phyloP scores from a whole-genome alignment of 2,113 vertebrate species.

The Phocoena sinus region DNA sequence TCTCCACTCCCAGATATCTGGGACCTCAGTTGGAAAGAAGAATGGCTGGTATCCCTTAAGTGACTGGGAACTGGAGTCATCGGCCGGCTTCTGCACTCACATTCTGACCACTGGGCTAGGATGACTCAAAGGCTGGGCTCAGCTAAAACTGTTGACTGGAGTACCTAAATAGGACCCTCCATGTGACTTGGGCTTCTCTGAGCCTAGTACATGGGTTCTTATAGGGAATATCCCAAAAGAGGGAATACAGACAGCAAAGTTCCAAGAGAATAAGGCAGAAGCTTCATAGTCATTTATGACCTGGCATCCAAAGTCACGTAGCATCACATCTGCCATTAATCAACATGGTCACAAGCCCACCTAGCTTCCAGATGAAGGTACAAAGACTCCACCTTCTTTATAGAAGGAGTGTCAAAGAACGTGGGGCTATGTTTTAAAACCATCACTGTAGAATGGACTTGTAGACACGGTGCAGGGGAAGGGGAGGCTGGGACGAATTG shows the following conservation, averaged over 20 bases:
- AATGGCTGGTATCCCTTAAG: neutral
- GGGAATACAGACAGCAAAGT: neutral
- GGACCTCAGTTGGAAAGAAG: neutral
- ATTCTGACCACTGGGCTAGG: neutral
- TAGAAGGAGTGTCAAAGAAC: neutral
- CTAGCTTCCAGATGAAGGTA: neutral
- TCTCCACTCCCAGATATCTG: neutral
- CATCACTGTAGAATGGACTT: neutral
- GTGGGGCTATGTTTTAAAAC: neutral
- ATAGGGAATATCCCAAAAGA: neutral
- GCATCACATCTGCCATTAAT: neutral
- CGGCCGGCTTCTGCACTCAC: neutral
- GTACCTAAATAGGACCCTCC: neutral
- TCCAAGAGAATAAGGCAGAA: neutral
- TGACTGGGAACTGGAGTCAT: neutral
- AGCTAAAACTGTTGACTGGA: neutral
- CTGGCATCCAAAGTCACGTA: fast-evolving
- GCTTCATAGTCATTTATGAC: neutral
- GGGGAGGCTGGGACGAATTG: too few relatives aligned
- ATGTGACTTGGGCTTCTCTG: neutral
- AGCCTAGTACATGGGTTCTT: neutral
- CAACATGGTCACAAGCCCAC: neutral
- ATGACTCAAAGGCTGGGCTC: neutral
- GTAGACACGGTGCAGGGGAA: too few relatives aligned
- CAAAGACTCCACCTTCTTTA: neutral